Evolutionary conservation across 2,113 vertebrate genomes (phyloP), one percentile per base, ranked within the genome.

Genomic region (Siniperca chuatsi): DNA sequence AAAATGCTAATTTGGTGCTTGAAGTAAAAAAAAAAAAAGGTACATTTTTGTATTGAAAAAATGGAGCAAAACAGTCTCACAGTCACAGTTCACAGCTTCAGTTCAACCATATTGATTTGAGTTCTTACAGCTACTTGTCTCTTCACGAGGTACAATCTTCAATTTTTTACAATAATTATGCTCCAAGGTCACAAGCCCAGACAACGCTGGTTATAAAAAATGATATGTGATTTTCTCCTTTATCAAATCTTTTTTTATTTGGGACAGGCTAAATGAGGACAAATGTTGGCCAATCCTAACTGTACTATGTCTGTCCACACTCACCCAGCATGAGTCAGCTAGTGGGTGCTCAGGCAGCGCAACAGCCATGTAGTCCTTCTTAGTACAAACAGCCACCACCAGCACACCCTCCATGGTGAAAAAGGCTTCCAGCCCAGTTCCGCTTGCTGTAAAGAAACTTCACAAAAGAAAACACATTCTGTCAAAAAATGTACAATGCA

Each of bases 321-420:
- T 96, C 88, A 99, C 98, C 98, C 98, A 99, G 44, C 94, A 83
- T 0, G 96, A 97, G 90, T 99, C 97, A 0, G 90, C 95, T 46
- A 99, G 97, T 68, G 93, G 90, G 8, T 95, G 87, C 57, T 99
- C 97, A 0, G 96, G 96, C 87, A 99, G 84, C 0, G 97, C 95
- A 37, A 99, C 92, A 0, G 98, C 98, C 96, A 99, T 95, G 93
- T 99, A 99, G 29, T 99, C 98, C 86, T 98, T 99, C 92, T 97
- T 98, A 65, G 98, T 99, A 94, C 98, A 99, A 64, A 99, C 98
- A 0, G 98, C 98, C 78, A 98, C 98, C 82, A 99, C 98, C 92
- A 99, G 93, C 82, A 97, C 96, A 0, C 98, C 97, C 0, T 96
- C 95, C 0, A 95, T 84, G 0, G 97, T 99, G 95, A 99, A 99